phyloP scores from a whole-genome alignment of 2,113 vertebrate species.

The Pelmatolapia mariae region DNA sequence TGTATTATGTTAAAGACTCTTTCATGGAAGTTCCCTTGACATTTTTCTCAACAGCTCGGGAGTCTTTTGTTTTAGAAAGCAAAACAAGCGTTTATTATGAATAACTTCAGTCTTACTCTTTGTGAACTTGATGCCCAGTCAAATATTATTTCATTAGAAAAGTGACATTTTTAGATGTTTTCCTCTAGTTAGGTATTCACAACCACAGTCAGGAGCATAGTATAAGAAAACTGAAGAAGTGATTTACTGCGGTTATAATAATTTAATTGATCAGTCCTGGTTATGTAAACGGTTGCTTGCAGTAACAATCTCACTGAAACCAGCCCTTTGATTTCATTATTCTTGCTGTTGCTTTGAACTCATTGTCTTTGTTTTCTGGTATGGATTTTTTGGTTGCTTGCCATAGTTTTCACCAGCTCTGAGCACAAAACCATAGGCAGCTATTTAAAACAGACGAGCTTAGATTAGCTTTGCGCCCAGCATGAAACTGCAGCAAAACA shows the following conservation, averaged over 20 bases:
- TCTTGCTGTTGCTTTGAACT: neutral
- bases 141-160: neutral
- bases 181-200: neutral
- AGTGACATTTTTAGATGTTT: neutral
- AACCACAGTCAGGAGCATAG: neutral
- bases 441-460: neutral
- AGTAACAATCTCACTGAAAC: neutral
- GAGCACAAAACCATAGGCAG: neutral
- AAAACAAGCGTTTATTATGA: neutral
- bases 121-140: constrained; percentile 20
- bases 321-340: neutral
- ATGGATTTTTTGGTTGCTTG: neutral
- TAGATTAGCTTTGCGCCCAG: neutral
- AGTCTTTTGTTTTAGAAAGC: constrained; percentile 32
- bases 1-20: neutral
- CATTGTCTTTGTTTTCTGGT: neutral
- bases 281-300: neutral
- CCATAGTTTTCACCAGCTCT: neutral
- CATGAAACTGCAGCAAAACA: neutral
- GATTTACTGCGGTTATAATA: neutral
- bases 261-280: neutral
- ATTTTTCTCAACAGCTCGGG: constrained; percentile 22
- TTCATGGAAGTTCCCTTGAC: constrained; percentile 26
- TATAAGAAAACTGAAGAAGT: neutral
- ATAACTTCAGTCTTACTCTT: constrained; percentile 25